Base-by-base conservation (phyloP, 2,113 vertebrate species). In the Engraulis encrasicolus region DNA sequence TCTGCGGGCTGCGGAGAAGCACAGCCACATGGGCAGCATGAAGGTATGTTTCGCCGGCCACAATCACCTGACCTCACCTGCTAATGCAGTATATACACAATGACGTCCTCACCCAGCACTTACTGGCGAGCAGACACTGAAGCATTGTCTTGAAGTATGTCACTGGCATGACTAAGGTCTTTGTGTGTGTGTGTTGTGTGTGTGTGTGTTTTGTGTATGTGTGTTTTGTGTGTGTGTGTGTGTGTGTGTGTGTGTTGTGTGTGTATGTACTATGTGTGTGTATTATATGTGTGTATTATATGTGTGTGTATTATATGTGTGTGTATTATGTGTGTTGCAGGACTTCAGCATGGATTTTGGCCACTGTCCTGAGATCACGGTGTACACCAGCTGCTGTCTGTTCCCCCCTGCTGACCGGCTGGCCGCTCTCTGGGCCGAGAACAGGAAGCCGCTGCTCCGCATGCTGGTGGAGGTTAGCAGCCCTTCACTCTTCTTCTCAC, bases 21-120 rank as follows among this genome's bases (percentile, higher is more conserved):
- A 97, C 85, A 97, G 97, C 90, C 98, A 99, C 89, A 92, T 97
- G 94, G 97, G 98, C 50, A 99, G 98, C 81, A 99, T 99, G 98
- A 99, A 99, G 97, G 98, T 97, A 94, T 34, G 66, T 34, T 23
- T 15, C 31, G n/a, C n/a, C n/a, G n/a, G n/a, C n/a, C n/a, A n/a
- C n/a, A n/a, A 45, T 5, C 40, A 78, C 87, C 31, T n/a, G n/a
- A 34, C 14, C 54, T 23, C 34, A 7, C 20, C 19, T 6, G 19
- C 54, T 58, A 6, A 6, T 58, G n/a, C n/a, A n/a, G n/a, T n/a
- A n/a, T n/a, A n/a, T n/a, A n/a, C n/a, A n/a, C n/a, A 3, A 58
- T n/a, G 20, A 23, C 1, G 15, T 34, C 0, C 14, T 27, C 66
- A 34, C 31, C 27, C 31, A 74, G 31, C 66, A 34, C 31, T 31